Evolutionary conservation across 64 coral and sea anemone genomes (phyloP).

Genomic region (Platygyra sinensis): DNA sequence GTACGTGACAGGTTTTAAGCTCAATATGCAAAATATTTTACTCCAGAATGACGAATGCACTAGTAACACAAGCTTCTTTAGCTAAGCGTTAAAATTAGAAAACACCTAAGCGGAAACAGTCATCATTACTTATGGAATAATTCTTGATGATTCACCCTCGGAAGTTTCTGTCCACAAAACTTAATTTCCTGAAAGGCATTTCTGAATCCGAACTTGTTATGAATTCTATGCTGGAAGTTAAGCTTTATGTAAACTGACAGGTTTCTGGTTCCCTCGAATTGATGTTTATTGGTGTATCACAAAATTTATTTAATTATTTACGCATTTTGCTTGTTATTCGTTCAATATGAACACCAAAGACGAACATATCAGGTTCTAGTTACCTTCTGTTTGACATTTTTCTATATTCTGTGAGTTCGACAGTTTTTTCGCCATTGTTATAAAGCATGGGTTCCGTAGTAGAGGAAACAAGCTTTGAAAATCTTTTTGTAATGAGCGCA

Average conservation of each 20-base stretch:
- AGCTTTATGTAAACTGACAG: conserved; percentile 9
- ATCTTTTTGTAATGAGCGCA: not conserved
- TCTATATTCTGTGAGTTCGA: not conserved
- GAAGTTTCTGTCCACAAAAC: not conserved
- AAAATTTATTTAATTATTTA: conserved; percentile 39
- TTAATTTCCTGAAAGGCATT: not conserved
- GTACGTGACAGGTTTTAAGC: conserved; percentile 38
- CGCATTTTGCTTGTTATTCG: not conserved
- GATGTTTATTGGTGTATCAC: not conserved
- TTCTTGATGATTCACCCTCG: not conserved
- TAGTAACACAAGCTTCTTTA: conserved; percentile 22
- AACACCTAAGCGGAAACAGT: not conserved
- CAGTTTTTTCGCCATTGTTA: not conserved
- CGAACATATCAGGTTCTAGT: not conserved
- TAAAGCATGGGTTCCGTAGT: not conserved
- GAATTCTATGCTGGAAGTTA: not conserved
- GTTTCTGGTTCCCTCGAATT: not conserved
- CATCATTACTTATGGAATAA: not conserved
- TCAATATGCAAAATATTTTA: conserved; percentile 40
- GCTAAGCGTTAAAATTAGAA: conserved; percentile 26
- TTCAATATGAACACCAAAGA: not conserved
- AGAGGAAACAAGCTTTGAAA: not conserved
- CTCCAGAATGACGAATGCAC: not conserved
- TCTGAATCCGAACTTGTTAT: not conserved
- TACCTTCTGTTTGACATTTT: not conserved